Conservation (phyloP, 37 sponge, comb jelly and placozoan species). For the Chondrilla cf. caribensis region DNA sequence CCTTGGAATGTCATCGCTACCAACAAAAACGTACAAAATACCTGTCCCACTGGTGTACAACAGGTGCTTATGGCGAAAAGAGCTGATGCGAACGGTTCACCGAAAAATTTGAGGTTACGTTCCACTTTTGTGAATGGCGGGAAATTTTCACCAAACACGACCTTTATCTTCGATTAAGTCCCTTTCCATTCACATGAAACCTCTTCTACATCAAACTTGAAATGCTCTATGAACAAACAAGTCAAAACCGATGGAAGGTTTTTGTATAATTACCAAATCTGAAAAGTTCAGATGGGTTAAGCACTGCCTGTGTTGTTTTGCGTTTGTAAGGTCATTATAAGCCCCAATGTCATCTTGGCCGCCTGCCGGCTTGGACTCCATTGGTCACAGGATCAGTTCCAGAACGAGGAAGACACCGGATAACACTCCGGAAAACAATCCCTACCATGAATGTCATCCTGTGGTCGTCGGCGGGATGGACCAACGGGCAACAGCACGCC, state of each 20-base stretch:
- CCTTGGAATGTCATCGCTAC: not conserved
- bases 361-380: not conserved
- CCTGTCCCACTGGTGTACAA: not conserved
- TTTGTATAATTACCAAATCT: not conserved
- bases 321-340: slow-evolving; percentile 30
- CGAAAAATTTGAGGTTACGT: not conserved
- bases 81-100: no score
- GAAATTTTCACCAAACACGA: slow-evolving; percentile 2
- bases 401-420: slow-evolving; percentile 10
- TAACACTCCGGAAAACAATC: slow-evolving; percentile 18
- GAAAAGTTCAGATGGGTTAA: slow-evolving; percentile 5
- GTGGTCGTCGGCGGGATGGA: not conserved
- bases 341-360: slow-evolving; percentile 25
- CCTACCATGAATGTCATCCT: slow-evolving; percentile 5
- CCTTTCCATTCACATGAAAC: not conserved
- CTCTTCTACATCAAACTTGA: not conserved
- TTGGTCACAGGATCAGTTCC: slow-evolving; percentile 5
- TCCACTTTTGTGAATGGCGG: slow-evolving; percentile 2
- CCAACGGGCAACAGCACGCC: not conserved
- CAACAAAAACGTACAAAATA: not conserved
- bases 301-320: slow-evolving; percentile 12
- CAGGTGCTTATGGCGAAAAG: no score
- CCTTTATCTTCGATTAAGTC: not conserved
- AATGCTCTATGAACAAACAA: not conserved
- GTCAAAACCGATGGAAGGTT: not conserved